Evolutionary conservation across 2,888 invertebrate genomes (phyloP), one percentile per base, ranked within the genome.

Genomic region (Pachymerium ferrugineum): DNA sequence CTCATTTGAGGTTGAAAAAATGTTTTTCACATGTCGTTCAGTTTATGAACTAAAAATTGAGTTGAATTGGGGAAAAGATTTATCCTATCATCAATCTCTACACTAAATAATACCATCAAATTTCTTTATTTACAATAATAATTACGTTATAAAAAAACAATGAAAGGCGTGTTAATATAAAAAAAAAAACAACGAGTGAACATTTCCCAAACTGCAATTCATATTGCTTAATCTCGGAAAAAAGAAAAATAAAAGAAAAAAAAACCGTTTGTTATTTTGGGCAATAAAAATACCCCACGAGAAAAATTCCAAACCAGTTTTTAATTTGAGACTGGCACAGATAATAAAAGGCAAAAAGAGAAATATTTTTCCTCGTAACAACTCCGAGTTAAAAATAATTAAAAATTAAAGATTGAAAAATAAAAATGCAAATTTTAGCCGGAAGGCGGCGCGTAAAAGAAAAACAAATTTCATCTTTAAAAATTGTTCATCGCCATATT

Each of bases 291-390:
- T 25, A 62, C 25, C 3, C 25, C 25, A 62, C 10, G n/a, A 25
- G n/a, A 62, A 62, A 62, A 62, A 62, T 62, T n/a, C 62, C 62
- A 1, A 54, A 54, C 25, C 62, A 62, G 62, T 62, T 62, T 62
- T 62, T 62, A 62, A 62, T 62, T 62, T 62, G 25, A 62, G 62
- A 62, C 28, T 62, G 62, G 62, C 62, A 62, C 62, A 22, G 62
- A 28, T 62, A 62, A 62, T 62, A 62, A 62, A 62, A 54, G 22
- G 2, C 1, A 62, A 10, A 22, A 28, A 28, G 28, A 62, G 28
- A 22, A 22, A 22, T 38, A 38, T n/a, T 38, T 38, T 38, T 38
- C 16, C 38, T 12, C 3, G 16, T 38, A n/a, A n/a, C 5, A 38
- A 16, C 38, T 16, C 19, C 19, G 22, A 22, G 25, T 16, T n/a